A percentile compares a stretch with the other conserved stretches of the same genome.
Evolutionary conservation across 37 sponge, comb jelly and placozoan species (phyloP).

Genomic region (Geodia barretti): DNA sequence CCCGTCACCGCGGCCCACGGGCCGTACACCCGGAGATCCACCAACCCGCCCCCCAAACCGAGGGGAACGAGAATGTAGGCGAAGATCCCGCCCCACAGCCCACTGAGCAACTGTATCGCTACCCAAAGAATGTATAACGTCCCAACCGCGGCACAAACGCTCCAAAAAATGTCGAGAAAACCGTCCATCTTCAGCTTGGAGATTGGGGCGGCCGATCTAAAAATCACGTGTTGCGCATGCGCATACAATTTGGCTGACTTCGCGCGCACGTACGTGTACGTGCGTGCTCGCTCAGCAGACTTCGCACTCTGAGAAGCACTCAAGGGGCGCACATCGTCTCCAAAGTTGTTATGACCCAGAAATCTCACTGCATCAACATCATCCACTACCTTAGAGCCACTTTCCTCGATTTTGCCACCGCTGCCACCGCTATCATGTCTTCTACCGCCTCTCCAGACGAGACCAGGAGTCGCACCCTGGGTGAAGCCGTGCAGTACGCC

Average conservation of each 20-base stretch:
- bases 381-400: neutral
- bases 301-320: too few relatives aligned
- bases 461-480: neutral
- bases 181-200: neutral
- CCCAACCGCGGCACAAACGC: neutral
- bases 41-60: neutral
- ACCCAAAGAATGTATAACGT: neutral
- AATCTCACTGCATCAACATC: neutral
- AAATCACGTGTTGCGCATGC: neutral
- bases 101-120: neutral
- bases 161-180: neutral
- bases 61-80: neutral
- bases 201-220: too few relatives aligned
- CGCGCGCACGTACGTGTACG: too few relatives aligned
- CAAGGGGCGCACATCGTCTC: too few relatives aligned
- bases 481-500: slow-evolving; percentile 9
- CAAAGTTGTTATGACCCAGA: too few relatives aligned
- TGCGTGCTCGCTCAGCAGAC: too few relatives aligned
- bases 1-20: slow-evolving; percentile 31
- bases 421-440: neutral
- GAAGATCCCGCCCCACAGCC: neutral
- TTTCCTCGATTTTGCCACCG: neutral
- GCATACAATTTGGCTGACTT: too few relatives aligned
- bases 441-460: neutral
- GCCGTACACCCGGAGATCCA: slow-evolving; percentile 5